phyloP scores from a whole-genome alignment of 2,797 vertebrate species.

The Gastrophryne carolinensis region DNA sequence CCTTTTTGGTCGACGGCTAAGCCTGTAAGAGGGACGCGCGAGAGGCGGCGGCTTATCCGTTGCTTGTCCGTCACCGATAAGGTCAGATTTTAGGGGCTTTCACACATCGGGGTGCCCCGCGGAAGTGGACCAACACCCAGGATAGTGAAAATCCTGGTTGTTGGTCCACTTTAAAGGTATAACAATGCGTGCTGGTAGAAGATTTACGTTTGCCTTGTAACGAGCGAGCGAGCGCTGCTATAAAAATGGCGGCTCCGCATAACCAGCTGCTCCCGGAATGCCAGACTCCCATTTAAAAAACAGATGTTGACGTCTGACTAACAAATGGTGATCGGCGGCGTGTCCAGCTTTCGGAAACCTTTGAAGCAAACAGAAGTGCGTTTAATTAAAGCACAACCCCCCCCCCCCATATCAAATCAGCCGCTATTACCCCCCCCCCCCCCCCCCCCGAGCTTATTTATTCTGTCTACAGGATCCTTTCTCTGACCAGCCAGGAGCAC shows the following conservation, averaged over 20 bases:
- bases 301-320: slow-evolving; percentile 48
- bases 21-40: too few species aligned
- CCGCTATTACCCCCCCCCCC: not conserved
- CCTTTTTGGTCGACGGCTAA: too few species aligned
- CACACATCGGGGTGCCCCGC: too few species aligned
- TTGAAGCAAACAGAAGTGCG: slow-evolving; percentile 21
- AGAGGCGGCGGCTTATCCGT: too few species aligned
- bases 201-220: not conserved
- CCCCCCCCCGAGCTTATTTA: not conserved
- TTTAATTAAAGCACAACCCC: too few species aligned
- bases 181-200: too few species aligned
- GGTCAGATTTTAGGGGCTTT: too few species aligned
- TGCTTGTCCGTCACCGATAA: too few species aligned
- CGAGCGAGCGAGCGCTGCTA: not conserved
- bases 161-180: too few species aligned
- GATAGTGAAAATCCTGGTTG: too few species aligned
- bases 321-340: slow-evolving; percentile 24
- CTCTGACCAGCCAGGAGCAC: too few species aligned
- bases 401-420: not conserved
- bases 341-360: slow-evolving; percentile 1
- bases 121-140: too few species aligned
- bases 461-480: not conserved
- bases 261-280: slow-evolving; percentile 26
- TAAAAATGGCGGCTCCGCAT: not conserved
- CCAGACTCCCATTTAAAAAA: slow-evolving; percentile 39